phyloP scores from a whole-genome alignment of 2,113 vertebrate genomes.

The Lepisosteus oculatus region DNA sequence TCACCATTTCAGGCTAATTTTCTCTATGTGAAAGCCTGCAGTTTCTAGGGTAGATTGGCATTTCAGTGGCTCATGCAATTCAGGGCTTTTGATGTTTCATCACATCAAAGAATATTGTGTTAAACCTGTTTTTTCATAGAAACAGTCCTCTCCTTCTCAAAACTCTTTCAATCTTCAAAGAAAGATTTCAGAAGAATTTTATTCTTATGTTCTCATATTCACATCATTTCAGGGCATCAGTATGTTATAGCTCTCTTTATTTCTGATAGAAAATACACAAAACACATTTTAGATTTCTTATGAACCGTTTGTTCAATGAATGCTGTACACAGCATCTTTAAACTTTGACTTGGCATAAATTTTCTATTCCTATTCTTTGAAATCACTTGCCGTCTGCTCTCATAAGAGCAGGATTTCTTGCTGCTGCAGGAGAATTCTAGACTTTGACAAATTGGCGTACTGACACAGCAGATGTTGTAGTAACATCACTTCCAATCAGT shows the following conservation, averaged over 20 bases:
- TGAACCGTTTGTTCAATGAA: neutral
- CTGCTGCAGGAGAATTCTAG: neutral
- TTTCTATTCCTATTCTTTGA: neutral
- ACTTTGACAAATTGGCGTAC: too few relatives aligned
- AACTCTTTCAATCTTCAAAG: neutral
- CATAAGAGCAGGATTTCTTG: neutral
- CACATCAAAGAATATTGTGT: constrained; percentile 2
- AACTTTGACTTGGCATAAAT: neutral
- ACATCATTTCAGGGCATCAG: too few relatives aligned
- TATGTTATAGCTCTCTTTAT: neutral
- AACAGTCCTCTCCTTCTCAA: neutral
- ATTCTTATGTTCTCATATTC: neutral
- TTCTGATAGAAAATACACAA: neutral
- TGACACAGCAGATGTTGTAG: constrained; percentile 9
- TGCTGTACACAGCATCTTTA: neutral
- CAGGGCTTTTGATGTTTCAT: neutral
- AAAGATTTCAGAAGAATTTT: neutral
- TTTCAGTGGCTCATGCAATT: too few relatives aligned
- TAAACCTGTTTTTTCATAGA: neutral
- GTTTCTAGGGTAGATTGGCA: too few relatives aligned
- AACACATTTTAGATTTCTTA: neutral
- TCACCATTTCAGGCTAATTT: too few relatives aligned
- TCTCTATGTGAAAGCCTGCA: too few relatives aligned
- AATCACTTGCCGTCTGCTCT: constrained; percentile 7
- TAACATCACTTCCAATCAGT: too few relatives aligned